Evolutionary conservation across 2,888 invertebrate species (phyloP).

Genomic region (Nymphalis c-album): DNA sequence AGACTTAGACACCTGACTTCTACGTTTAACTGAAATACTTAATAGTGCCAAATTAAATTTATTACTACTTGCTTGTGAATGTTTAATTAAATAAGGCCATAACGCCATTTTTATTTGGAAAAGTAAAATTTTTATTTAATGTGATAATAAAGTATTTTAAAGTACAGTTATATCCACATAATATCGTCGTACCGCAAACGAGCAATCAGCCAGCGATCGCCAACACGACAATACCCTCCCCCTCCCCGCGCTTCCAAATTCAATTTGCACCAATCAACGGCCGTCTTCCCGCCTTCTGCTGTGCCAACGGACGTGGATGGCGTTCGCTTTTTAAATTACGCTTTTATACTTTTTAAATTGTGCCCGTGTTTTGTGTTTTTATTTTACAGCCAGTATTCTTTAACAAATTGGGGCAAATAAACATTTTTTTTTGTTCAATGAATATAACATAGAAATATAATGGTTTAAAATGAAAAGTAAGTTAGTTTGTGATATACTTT

Average conservation of each 20-base stretch:
- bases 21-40: too few relatives aligned
- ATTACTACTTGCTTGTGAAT: too few relatives aligned
- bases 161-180: conserved; percentile 49
- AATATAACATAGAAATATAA: neutral
- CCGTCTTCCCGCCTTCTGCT: conserved; percentile 78
- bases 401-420: conserved; percentile 13
- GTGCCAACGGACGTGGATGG: conserved; percentile 65
- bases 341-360: conserved; percentile 43
- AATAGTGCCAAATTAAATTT: too few relatives aligned
- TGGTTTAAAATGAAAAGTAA: too few relatives aligned
- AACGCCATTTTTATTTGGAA: too few relatives aligned
- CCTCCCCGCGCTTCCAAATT: conserved; percentile 76
- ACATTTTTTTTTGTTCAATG: neutral
- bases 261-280: conserved; percentile 82
- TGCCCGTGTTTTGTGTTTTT: conserved; percentile 36
- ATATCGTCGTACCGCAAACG: conserved; percentile 72
- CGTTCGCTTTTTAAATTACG: conserved; percentile 45
- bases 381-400: conserved; percentile 19
- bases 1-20: too few relatives aligned
- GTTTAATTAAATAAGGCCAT: too few relatives aligned
- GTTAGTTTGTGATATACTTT: too few relatives aligned
- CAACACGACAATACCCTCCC: conserved; percentile 76
- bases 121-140: neutral
- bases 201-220: conserved; percentile 81
- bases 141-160: neutral